Conservation (phyloP, 2,888 invertebrate genomes). For the Drosophila birchii region DNA sequence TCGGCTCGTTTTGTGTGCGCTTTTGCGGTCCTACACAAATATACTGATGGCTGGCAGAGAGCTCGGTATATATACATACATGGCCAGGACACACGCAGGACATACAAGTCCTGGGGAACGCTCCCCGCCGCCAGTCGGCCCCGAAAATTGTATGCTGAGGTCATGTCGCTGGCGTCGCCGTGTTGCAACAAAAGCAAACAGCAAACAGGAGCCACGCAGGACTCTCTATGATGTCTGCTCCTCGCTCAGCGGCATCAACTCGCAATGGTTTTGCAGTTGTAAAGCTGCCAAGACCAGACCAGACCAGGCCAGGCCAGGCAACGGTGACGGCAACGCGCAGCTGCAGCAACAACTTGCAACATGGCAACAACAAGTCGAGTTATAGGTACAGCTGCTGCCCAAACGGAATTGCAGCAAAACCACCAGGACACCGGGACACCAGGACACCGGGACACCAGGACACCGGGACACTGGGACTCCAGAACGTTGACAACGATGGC, state of each 20-base stretch:
- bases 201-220: conserved; percentile 31
- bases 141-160: conserved; percentile 62
- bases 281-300: conserved; percentile 72
- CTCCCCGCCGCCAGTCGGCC: conserved; percentile 9
- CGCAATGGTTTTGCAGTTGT: conserved; percentile 73
- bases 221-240: conserved; percentile 48
- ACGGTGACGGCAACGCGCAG: conserved; percentile 39
- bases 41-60: conserved; percentile 65
- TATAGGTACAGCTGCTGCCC: conserved; percentile 51
- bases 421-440: conserved; percentile 36
- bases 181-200: conserved; percentile 26
- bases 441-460: neutral
- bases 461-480: conserved; percentile 1
- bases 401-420: conserved; percentile 73
- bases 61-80: conserved; percentile 21
- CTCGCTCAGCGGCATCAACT: conserved; percentile 58
- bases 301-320: conserved; percentile 43
- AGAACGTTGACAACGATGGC: conserved; percentile 52
- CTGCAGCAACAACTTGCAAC: conserved; percentile 30
- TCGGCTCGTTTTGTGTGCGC: conserved; percentile 54
- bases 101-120: conserved; percentile 31
- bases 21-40: conserved; percentile 76
- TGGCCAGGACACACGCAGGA: conserved; percentile 35
- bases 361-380: conserved; percentile 33
- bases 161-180: conserved; percentile 71